Evolutionary conservation across 2,888 invertebrate species (phyloP).

Genomic region (Hirtodrosophila duncani): DNA sequence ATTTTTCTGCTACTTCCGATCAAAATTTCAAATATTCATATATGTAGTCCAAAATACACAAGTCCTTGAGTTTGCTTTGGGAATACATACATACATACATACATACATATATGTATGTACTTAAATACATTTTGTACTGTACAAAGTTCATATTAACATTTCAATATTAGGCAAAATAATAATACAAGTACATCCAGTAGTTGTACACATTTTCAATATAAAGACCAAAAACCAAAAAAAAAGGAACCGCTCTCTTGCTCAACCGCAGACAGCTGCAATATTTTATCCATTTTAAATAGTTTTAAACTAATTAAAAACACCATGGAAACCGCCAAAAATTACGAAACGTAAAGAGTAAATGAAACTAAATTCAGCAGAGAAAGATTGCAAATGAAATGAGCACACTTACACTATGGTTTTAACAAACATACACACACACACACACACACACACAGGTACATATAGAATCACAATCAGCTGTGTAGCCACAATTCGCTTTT

Average conservation of each 20-base stretch:
- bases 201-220: conserved; percentile 2
- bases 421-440: conserved; percentile 16
- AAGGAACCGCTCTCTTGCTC: too few species aligned
- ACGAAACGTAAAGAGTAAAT: conserved; percentile 33
- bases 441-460: too few species aligned
- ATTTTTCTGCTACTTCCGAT: too few species aligned
- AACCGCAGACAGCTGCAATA: conserved; percentile 26
- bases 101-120: too few species aligned
- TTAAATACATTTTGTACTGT: not conserved
- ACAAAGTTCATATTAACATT: conserved; percentile 32
- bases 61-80: too few species aligned
- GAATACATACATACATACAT: too few species aligned
- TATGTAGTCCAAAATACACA: too few species aligned
- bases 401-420: conserved; percentile 54
- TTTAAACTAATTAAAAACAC: conserved; percentile 68
- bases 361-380: conserved; percentile 25
- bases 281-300: conserved; percentile 54
- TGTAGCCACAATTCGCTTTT: conserved; percentile 6
- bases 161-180: conserved; percentile 14
- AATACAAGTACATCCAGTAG: not conserved
- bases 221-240: not conserved
- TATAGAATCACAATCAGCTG: too few species aligned
- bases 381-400: conserved; percentile 18
- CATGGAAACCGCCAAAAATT: conserved; percentile 54
- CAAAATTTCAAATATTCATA: not conserved